Percentiles rank a stretch among this genome's conserved stretches.
phyloP scores from a whole-genome alignment of 2,797 vertebrate genomes.

The Neomorphus geoffroyi region DNA sequence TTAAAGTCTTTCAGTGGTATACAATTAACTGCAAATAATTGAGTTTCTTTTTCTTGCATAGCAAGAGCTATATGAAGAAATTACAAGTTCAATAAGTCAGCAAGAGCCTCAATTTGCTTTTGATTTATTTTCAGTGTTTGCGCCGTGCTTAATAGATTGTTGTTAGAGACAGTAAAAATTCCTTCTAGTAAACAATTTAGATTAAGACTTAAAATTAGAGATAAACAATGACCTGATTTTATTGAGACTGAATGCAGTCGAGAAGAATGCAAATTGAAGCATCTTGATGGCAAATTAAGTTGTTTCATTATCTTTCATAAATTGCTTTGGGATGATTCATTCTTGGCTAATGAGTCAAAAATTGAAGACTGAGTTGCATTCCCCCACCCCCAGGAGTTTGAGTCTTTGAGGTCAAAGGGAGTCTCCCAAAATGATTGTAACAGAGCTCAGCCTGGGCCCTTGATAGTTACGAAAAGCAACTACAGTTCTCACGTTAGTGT shows the following conservation, averaged over 20 bases:
- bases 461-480: neutral
- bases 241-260: neutral
- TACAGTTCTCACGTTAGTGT: neutral
- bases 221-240: slow-evolving; percentile 65
- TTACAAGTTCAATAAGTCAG: slow-evolving; percentile 57
- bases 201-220: slow-evolving; percentile 64
- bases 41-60: neutral
- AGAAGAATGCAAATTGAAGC: slow-evolving; percentile 54
- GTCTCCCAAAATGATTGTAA: neutral
- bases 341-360: slow-evolving; percentile 39
- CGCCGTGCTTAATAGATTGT: slow-evolving; percentile 46
- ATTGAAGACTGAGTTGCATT: neutral
- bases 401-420: neutral
- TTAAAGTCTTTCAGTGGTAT: neutral
- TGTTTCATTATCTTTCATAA: slow-evolving; percentile 64
- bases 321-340: slow-evolving; percentile 54
- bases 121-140: slow-evolving; percentile 71
- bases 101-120: slow-evolving; percentile 42
- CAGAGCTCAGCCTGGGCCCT: neutral
- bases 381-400: neutral
- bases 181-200: slow-evolving; percentile 61
- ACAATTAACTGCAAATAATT: slow-evolving; percentile 43
- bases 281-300: slow-evolving; percentile 59
- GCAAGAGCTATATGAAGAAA: neutral
- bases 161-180: slow-evolving; percentile 47